Conservation (phyloP, 2,797 vertebrate genomes). For the Varecia variegata region DNA sequence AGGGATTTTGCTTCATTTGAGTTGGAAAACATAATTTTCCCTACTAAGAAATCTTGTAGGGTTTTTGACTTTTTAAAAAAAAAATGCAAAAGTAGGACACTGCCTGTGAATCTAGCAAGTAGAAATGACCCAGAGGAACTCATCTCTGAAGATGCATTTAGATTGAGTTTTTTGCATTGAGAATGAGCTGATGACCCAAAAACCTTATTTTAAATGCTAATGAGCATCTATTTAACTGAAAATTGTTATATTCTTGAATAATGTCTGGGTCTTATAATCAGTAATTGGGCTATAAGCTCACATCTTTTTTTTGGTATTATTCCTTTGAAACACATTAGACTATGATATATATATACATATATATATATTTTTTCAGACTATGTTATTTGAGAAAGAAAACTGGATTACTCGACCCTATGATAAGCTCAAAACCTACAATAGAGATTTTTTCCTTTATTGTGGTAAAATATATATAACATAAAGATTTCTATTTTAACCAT, state of each 20-base stretch:
- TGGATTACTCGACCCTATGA: not conserved
- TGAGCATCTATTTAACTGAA: constrained; percentile 35
- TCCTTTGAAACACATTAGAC: not conserved
- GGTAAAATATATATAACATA: not conserved
- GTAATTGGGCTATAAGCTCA: not conserved
- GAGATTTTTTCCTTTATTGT: not conserved
- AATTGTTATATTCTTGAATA: constrained; percentile 6
- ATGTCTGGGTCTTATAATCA: not conserved
- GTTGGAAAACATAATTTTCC: constrained; percentile 35
- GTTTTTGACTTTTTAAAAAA: not conserved
- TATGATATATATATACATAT: no score
- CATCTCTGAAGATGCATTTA: constrained; percentile 47
- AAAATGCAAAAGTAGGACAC: constrained; percentile 59
- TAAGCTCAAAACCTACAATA: not conserved
- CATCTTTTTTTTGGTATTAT: not conserved
- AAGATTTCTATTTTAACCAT: not conserved
- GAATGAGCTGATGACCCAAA: constrained; percentile 64
- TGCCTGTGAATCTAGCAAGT: constrained; percentile 14
- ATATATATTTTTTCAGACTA: no score
- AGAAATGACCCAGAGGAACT: constrained; percentile 49
- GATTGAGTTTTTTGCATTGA: constrained; percentile 36
- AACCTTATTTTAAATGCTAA: constrained; percentile 68
- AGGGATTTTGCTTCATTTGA: not conserved
- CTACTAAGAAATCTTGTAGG: not conserved
- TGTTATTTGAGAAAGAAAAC: not conserved